Evolutionary conservation across 2,113 vertebrate genomes (phyloP).

Genomic region (Chamaetylas fuelleborni): DNA sequence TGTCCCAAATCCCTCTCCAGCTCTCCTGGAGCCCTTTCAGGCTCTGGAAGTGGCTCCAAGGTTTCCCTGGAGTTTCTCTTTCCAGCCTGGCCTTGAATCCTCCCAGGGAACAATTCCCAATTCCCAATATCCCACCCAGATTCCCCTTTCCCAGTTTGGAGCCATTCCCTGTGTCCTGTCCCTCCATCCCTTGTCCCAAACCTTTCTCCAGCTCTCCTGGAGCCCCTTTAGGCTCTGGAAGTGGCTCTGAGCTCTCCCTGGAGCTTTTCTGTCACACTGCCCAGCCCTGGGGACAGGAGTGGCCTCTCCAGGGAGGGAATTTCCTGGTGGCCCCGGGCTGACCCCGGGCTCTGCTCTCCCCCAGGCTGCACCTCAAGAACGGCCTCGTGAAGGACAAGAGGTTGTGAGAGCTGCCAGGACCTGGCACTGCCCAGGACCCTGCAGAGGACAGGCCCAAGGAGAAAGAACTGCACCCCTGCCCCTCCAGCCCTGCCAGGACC

Average conservation of each 20-base stretch:
- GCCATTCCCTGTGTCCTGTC: neutral
- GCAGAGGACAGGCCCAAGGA: neutral
- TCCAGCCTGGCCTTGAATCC: no score
- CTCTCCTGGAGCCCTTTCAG: no score
- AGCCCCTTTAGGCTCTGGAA: neutral
- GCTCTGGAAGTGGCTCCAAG: no score
- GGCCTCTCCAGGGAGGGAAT: neutral
- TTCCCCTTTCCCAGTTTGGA: no score
- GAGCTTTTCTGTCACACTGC: rapidly evolving
- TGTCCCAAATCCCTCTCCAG: no score
- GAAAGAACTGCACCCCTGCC: neutral
- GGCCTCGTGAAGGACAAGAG: constrained; percentile 86
- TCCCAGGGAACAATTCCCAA: neutral
- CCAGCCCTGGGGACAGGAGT: rapidly evolving
- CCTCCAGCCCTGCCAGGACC: neutral
- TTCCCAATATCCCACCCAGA: neutral
- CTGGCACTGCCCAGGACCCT: neutral
- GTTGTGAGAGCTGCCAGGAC: constrained; percentile 60
- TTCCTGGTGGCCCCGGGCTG: rapidly evolving
- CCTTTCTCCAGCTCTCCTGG: neutral
- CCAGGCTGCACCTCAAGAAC: constrained; percentile 79
- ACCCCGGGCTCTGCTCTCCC: neutral
- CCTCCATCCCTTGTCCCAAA: rapidly evolving
- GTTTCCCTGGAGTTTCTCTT: no score
- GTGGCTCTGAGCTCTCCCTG: neutral